Percentiles rank a stretch among this genome's conserved stretches.
These are phyloP conservation scores for Mallateleia sp. DNA, from an alignment of 2,888 invertebrate genomes.

Conservation along the genomic window DNA sequence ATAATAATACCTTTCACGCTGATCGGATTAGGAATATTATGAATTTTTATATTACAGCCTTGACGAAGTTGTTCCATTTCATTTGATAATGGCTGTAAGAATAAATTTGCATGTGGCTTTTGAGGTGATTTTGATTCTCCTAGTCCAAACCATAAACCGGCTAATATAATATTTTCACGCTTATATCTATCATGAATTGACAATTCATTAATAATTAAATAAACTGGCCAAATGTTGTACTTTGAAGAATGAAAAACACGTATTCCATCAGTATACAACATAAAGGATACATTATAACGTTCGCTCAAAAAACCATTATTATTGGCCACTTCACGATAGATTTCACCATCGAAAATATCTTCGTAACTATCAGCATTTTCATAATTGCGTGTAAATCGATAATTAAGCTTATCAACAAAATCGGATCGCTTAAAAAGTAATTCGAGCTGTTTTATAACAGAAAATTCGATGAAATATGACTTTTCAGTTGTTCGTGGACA, in stretches of 20 bases:
- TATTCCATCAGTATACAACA: slow-evolving; percentile 52
- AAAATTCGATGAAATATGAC: no score
- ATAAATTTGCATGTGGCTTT: slow-evolving; percentile 44
- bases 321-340: slow-evolving; percentile 4
- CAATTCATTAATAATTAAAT: slow-evolving; percentile 53
- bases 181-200: slow-evolving; percentile 45
- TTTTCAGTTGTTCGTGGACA: no score
- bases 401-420: no score
- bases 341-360: slow-evolving; percentile 7
- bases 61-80: no score
- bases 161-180: slow-evolving; percentile 39
- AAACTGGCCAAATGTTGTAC: not conserved
- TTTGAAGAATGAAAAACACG: slow-evolving; percentile 57
- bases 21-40: no score
- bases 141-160: slow-evolving; percentile 59
- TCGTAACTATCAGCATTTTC: not conserved
- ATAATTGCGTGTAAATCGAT: no score
- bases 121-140: no score
- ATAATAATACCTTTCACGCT: slow-evolving; percentile 42
- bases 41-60: no score
- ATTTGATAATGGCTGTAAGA: slow-evolving; percentile 15
- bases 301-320: not conserved
- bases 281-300: not conserved
- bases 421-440: no score
- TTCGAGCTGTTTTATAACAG: no score